Evolutionary conservation across 2,888 invertebrate species (phyloP).

Genomic region (Perizoma affinitatum): DNA sequence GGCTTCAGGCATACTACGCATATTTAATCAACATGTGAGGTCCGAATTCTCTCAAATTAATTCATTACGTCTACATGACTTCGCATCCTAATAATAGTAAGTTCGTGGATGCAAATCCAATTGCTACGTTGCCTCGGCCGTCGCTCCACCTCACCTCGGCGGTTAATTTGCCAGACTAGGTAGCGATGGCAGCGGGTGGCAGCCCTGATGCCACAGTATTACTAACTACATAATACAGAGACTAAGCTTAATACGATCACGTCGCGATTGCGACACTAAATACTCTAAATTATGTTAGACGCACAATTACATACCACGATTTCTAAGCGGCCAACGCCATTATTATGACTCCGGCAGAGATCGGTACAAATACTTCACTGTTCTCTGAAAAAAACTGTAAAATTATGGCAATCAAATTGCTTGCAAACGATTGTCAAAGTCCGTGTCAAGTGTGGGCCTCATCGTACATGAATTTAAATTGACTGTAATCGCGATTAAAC

Average conservation of each 20-base stretch:
- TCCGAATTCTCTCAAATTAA: conserved; percentile 42
- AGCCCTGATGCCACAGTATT: conserved; percentile 22
- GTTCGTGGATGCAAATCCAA: conserved; percentile 55
- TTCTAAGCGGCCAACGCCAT: too few relatives aligned
- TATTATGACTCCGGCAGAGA: too few relatives aligned
- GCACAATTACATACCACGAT: too few relatives aligned
- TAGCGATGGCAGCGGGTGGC: conserved; percentile 22
- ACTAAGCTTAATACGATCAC: neutral
- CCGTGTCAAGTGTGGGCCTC: too few relatives aligned
- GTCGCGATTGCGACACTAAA: too few relatives aligned
- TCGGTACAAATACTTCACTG: too few relatives aligned
- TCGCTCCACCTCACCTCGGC: conserved; percentile 37
- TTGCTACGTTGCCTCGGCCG: conserved; percentile 32
- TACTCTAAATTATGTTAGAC: too few relatives aligned
- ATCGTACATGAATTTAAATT: too few relatives aligned
- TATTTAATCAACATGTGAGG: neutral
- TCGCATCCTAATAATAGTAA: conserved; percentile 50
- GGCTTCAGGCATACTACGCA: neutral
- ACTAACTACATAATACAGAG: conserved; percentile 1
- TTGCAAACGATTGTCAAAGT: too few relatives aligned
- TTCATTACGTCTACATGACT: conserved; percentile 43
- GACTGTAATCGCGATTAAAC: too few relatives aligned
- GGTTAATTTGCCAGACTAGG: conserved; percentile 37
- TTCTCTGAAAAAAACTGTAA: too few relatives aligned
- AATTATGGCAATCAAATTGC: too few relatives aligned